Conservation (phyloP, 1,140 invertebrate species). For the Nixonia krombeini region DNA sequence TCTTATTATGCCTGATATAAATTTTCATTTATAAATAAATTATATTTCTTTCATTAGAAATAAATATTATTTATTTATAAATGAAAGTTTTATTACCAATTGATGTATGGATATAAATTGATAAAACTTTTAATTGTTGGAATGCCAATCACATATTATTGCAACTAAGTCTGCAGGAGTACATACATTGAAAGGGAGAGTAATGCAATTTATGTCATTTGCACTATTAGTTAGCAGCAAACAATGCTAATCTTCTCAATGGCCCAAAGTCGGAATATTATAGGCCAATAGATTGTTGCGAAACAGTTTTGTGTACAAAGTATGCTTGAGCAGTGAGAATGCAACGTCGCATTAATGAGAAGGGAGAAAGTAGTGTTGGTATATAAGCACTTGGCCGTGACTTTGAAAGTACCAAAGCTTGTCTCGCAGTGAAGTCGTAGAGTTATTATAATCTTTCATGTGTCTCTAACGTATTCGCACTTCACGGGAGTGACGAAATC, state of each 20-base stretch:
- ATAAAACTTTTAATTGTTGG: too few relatives aligned
- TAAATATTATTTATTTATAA: too few relatives aligned
- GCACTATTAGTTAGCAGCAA: too few relatives aligned
- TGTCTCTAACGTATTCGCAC: slow-evolving; percentile 13
- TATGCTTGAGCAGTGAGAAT: slow-evolving; percentile 17
- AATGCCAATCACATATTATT: too few relatives aligned
- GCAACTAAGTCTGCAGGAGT: too few relatives aligned
- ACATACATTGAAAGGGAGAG: too few relatives aligned
- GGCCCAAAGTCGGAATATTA: slow-evolving; percentile 4
- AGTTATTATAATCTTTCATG: slow-evolving; percentile 30
- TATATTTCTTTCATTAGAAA: too few relatives aligned
- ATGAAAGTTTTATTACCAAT: too few relatives aligned
- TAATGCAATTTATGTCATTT: too few relatives aligned
- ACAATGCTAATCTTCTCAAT: too few relatives aligned
- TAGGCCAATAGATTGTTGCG: slow-evolving; percentile 20
- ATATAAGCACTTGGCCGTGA: slow-evolving; percentile 70
- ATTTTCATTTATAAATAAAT: too few relatives aligned
- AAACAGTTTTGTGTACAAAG: slow-evolving; percentile 19
- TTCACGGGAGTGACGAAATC: slow-evolving; percentile 18
- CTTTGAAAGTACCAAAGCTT: slow-evolving; percentile 63
- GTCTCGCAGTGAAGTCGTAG: slow-evolving; percentile 29
- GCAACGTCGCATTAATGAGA: slow-evolving; percentile 46
- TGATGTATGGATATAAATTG: too few relatives aligned
- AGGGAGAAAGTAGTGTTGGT: slow-evolving; percentile 68
- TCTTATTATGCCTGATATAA: slow-evolving; percentile 29